These are phyloP conservation scores for Dasyornis broadbenti DNA, from an alignment of 2,113 vertebrate genomes.

Conservation along the genomic window DNA sequence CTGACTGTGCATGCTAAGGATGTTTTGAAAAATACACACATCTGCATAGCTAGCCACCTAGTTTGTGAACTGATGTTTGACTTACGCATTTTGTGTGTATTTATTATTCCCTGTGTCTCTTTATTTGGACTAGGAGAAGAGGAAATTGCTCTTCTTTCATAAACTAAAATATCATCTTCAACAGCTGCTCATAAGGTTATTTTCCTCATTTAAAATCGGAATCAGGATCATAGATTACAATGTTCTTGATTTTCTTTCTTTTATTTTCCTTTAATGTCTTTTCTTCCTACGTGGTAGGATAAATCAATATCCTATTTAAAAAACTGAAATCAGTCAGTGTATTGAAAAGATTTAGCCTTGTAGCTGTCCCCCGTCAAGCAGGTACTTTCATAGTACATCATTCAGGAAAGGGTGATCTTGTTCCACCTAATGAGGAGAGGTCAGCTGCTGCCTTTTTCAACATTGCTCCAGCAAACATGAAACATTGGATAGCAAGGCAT, in stretches of 20 bases:
- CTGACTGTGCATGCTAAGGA: not conserved
- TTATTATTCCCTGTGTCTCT: not conserved
- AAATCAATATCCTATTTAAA: conserved; percentile 37
- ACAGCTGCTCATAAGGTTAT: not conserved
- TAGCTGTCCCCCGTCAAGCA: not conserved
- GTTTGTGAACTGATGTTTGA: not conserved
- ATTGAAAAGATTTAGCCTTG: not conserved
- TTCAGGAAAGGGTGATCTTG: not conserved
- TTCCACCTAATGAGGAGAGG: not conserved
- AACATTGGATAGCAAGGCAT: not conserved
- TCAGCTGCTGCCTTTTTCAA: not conserved
- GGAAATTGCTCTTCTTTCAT: conserved; percentile 26
- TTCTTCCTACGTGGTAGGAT: conserved; percentile 1
- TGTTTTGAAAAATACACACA: not conserved
- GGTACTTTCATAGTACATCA: not conserved
- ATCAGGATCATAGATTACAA: conserved; percentile 8
- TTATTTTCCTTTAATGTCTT: not conserved
- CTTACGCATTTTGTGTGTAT: not conserved
- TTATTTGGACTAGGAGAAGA: not conserved
- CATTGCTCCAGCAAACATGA: not conserved
- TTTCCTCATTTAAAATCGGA: conserved; percentile 10
- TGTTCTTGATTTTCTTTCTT: not conserved
- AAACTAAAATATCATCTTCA: not conserved
- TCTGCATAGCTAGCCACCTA: not conserved
- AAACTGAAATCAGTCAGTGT: conserved; percentile 25